Base-by-base conservation (phyloP, 92 coral and sea anemone species). In the Porites cylindrica region DNA sequence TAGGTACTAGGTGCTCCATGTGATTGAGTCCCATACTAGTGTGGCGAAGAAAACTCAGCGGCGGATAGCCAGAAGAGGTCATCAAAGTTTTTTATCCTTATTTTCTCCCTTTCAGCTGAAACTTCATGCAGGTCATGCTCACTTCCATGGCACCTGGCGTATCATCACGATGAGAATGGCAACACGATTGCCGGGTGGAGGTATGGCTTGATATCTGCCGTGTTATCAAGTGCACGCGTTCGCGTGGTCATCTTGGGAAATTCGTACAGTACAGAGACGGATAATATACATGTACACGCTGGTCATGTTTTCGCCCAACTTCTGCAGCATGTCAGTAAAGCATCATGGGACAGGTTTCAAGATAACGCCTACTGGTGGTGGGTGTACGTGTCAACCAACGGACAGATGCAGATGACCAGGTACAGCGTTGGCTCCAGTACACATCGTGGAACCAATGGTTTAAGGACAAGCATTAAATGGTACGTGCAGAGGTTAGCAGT, bases 201-300 rank as follows among this genome's bases (percentile, higher is more conserved):
- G 80, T 81, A 78, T 52, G 91, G 91, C 6, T 85, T 95, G 74
- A 75, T 93, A 20, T 90, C 94, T 6, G 96, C 98, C n/a, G 90
- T 95, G 66, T 89, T 91, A 11, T 95, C 98, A 8, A 96, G 98
- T 16, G 83, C 98, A 23, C 93, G 96, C 29, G 91, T 95, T 7
- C 96, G 96, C 1, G 95, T 89, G 29, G 69, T 79, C 58, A 63
- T 76, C 13, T 38, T 38, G 47, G 85, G 82, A 3, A 16, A 18
- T 11, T 47, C 67, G 59, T 88, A 87, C 80, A 74, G 86, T 68
- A 84, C 92, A 14, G 95, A 92, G 69, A 91, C 95, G 51, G 95
- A 94, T 63, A 92, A 92, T 8, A 65, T 87, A 19, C 91, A 90
- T 23, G 94, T 90, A 6, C 66, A 18, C 12, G 91, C 91, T 9